phyloP scores from a whole-genome alignment of 2,888 invertebrate species.

The Watsonalla binaria region DNA sequence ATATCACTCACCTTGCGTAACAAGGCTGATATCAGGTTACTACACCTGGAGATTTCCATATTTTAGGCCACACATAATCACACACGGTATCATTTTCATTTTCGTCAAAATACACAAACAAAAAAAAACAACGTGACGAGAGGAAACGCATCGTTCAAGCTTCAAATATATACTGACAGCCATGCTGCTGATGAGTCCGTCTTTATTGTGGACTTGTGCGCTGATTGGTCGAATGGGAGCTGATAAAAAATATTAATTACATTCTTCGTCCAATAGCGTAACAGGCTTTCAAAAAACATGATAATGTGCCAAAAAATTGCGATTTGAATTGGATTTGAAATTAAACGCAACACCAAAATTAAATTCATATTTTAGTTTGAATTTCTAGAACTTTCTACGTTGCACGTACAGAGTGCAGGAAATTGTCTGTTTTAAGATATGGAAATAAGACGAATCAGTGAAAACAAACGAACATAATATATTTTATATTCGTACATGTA shows the following conservation, averaged over 20 bases:
- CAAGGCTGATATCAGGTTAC: conserved; percentile 62
- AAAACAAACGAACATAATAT: no score
- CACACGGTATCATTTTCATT: conserved; percentile 78
- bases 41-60: conserved; percentile 78
- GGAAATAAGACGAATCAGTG: no score
- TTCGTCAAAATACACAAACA: conserved; percentile 74
- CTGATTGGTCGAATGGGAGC: conserved; percentile 79
- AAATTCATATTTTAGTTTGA: not conserved
- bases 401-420: no score
- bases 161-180: conserved; percentile 99
- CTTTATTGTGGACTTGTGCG: conserved; percentile 85
- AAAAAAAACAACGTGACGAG: conserved; percentile 82
- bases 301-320: conserved; percentile 47
- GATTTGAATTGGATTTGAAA: conserved; percentile 11
- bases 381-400: no score
- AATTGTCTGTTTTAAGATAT: no score
- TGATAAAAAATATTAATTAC: conserved; percentile 47
- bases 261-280: conserved; percentile 49
- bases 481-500: no score
- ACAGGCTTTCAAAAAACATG: conserved; percentile 52
- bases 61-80: conserved; percentile 69
- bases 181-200: conserved; percentile 92
- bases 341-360: not conserved
- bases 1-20: conserved; percentile 52
- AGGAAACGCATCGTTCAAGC: conserved; percentile 91